These are phyloP conservation scores for Crenichthys baileyi DNA, from an alignment of 2,797 vertebrate species.

Conservation along the genomic window DNA sequence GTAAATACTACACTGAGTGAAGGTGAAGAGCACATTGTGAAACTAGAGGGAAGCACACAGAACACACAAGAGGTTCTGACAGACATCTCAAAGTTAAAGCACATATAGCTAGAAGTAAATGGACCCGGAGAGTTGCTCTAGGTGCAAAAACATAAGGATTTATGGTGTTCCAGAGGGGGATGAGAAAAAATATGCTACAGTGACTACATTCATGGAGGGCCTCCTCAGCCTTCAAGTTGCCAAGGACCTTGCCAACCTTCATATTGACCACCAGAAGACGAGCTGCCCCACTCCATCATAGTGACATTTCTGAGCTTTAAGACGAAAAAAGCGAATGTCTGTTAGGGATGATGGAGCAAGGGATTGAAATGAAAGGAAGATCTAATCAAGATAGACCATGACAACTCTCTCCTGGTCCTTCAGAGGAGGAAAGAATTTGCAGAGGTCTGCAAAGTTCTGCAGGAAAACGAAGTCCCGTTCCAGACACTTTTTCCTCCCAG, in stretches of 20 bases:
- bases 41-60: not conserved
- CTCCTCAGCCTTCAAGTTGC: not conserved
- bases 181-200: not conserved
- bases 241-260: not conserved
- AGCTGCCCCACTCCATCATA: not conserved
- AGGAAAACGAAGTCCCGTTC: too few species aligned
- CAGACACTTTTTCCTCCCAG: too few species aligned
- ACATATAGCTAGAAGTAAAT: not conserved
- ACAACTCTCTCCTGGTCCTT: not conserved
- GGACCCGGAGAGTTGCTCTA: not conserved
- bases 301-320: not conserved
- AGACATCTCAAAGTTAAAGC: not conserved
- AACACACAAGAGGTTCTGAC: not conserved
- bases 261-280: not conserved
- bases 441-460: not conserved
- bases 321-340: not conserved
- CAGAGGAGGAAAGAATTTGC: not conserved
- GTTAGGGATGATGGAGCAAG: not conserved
- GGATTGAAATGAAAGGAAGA: not conserved
- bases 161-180: not conserved
- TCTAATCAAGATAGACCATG: not conserved
- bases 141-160: not conserved
- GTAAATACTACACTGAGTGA: not conserved
- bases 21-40: not conserved
- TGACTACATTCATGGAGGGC: not conserved